Evolutionary conservation across 2,797 vertebrate genomes (phyloP).

Genomic region (Hoplostethus mediterraneus): DNA sequence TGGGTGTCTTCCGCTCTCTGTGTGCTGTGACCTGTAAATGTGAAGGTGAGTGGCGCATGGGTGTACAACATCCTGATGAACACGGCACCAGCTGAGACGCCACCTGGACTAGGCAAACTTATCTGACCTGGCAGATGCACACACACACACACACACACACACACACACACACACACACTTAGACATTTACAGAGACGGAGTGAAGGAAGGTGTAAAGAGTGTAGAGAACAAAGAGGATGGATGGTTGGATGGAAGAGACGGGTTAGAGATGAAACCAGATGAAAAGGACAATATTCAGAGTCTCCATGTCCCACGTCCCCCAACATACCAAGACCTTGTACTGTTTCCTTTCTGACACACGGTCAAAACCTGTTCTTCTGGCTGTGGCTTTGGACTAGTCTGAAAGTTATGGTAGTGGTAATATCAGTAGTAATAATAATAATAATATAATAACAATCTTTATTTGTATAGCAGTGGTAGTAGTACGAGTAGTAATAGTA

Average conservation of each 20-base stretch:
- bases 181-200: slow-evolving; percentile 1
- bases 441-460: too few species aligned
- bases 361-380: too few species aligned
- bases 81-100: slow-evolving; percentile 59
- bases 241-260: neutral
- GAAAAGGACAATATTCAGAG: neutral
- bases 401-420: too few species aligned
- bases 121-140: slow-evolving; percentile 2
- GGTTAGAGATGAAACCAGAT: neutral
- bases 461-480: too few species aligned
- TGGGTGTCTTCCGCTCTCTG: slow-evolving; percentile 29
- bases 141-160: slow-evolving; percentile 26
- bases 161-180: slow-evolving; percentile 19
- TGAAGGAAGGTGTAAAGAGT: neutral
- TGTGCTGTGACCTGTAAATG: slow-evolving; percentile 42
- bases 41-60: slow-evolving; percentile 29
- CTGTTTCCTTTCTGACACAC: too few species aligned
- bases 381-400: too few species aligned
- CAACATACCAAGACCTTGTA: too few species aligned
- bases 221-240: neutral
- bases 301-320: too few species aligned
- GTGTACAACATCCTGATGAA: slow-evolving; percentile 62
- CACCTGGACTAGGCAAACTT: slow-evolving; percentile 53
- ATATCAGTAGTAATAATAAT: too few species aligned
- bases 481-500: neutral